phyloP scores from a whole-genome alignment of 2,113 vertebrate species.

The Cinclus cinclus region DNA sequence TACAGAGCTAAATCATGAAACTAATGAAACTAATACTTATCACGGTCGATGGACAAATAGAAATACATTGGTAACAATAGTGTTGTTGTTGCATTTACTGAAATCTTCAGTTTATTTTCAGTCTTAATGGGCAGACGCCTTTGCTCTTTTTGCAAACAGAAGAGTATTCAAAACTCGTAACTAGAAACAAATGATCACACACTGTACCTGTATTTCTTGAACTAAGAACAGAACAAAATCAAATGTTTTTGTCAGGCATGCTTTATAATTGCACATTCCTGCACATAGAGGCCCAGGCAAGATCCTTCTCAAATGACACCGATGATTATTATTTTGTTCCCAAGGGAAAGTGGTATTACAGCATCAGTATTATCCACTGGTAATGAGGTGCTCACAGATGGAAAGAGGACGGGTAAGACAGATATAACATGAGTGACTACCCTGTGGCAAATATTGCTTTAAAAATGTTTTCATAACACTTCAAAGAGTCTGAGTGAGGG shows the following conservation, averaged over 20 bases:
- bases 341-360: slow-evolving; percentile 37
- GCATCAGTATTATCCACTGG: slow-evolving; percentile 35
- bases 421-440: slow-evolving; percentile 32
- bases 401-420: slow-evolving; percentile 22
- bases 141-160: neutral
- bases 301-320: slow-evolving; percentile 16
- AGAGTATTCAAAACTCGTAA: neutral
- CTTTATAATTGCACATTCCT: neutral
- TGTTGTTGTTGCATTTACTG: neutral
- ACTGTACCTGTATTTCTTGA: slow-evolving; percentile 1
- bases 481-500: slow-evolving; percentile 50
- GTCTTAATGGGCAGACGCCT: neutral
- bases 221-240: neutral
- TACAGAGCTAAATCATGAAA: neutral
- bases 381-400: slow-evolving; percentile 48
- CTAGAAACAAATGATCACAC: neutral
- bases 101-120: neutral
- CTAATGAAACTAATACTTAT: neutral
- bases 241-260: neutral
- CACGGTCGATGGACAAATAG: neutral
- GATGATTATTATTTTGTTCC: slow-evolving; percentile 38
- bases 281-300: neutral
- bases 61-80: neutral
- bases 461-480: slow-evolving; percentile 56
- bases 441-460: slow-evolving; percentile 54